Conservation (phyloP, 2,113 vertebrate genomes). For the Parotia lawesii region DNA sequence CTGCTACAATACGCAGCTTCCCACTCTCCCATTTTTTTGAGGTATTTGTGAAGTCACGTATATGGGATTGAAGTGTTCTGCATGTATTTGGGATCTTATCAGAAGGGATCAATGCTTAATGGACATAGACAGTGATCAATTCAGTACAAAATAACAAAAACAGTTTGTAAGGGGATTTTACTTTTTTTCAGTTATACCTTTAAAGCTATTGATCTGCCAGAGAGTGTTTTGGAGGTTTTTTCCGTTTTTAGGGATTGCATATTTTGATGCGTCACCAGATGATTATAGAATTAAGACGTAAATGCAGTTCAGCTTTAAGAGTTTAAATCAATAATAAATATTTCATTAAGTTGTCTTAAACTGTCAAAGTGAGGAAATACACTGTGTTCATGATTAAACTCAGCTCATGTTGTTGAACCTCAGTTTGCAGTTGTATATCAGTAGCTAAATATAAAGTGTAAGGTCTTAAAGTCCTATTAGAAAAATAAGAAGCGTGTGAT, state of each 20-base stretch:
- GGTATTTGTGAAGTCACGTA: neutral
- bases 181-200: neutral
- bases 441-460: neutral
- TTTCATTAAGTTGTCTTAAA: neutral
- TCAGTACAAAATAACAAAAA: neutral
- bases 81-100: neutral
- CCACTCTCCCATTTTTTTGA: neutral
- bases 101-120: fast-evolving
- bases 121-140: neutral
- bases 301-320: neutral
- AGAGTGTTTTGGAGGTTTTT: neutral
- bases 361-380: neutral
- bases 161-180: neutral
- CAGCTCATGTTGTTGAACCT: neutral
- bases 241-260: neutral
- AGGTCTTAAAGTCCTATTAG: neutral
- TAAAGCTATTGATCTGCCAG: neutral
- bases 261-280: neutral
- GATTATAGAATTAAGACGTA: neutral
- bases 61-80: neutral
- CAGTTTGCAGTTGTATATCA: neutral
- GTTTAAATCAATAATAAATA: neutral
- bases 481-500: neutral
- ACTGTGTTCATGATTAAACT: neutral
- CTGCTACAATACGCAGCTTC: neutral